Percentiles rank a stretch among this genome's conserved stretches.
Evolutionary conservation across 2,113 vertebrate species (phyloP).

Genomic region (Lethenteron reissneri): DNA sequence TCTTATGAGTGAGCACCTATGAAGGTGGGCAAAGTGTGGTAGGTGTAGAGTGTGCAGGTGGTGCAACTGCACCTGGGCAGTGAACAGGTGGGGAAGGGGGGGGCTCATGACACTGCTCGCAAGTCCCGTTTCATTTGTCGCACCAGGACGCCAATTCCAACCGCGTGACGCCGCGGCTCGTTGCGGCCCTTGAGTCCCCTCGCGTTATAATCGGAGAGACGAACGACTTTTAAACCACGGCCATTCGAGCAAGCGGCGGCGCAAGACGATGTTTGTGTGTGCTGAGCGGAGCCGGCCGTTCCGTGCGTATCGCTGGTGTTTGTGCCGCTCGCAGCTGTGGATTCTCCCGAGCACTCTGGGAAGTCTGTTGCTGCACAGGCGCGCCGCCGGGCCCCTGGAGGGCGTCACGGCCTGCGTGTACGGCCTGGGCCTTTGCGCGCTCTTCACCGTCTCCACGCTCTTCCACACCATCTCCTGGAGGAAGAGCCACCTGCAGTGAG

Average conservation of each 20-base stretch:
- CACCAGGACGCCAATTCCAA: too few relatives aligned
- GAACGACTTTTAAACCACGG: not conserved
- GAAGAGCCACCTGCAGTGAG: constrained; percentile 70
- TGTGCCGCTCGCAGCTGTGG: constrained; percentile 34
- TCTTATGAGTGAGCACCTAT: too few relatives aligned
- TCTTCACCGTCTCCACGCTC: constrained; percentile 76
- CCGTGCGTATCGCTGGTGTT: not conserved
- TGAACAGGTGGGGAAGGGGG: too few relatives aligned
- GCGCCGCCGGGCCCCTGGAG: constrained; percentile 65
- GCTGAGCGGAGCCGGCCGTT: not conserved
- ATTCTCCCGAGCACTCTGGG: constrained; percentile 71
- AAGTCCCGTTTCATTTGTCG: too few relatives aligned
- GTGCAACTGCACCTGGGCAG: too few relatives aligned
- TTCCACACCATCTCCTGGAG: constrained; percentile 91
- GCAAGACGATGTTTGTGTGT: not conserved
- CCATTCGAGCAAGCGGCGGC: not conserved
- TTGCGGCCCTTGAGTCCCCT: not conserved
- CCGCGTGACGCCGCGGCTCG: not conserved
- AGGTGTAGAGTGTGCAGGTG: too few relatives aligned
- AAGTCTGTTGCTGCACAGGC: constrained; percentile 56
- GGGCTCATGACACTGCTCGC: too few relatives aligned
- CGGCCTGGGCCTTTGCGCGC: constrained; percentile 56
- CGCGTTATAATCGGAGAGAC: not conserved
- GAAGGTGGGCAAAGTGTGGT: too few relatives aligned
- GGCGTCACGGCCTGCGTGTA: constrained; percentile 75